phyloP scores from a whole-genome alignment of 2,113 vertebrate species.

The Acrocephalus kingi region DNA sequence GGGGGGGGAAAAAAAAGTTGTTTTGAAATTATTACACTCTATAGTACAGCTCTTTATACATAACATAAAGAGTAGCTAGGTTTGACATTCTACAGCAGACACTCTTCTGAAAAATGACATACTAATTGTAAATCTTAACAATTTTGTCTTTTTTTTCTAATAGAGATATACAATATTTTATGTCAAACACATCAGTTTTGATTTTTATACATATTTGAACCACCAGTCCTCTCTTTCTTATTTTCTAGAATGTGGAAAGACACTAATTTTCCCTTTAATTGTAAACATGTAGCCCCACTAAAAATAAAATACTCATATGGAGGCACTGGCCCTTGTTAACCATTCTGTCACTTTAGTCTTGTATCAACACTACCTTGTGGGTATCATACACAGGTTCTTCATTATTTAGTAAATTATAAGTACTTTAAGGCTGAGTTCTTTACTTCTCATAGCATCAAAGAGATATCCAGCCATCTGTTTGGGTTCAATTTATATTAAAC shows the following conservation, averaged over 20 bases:
- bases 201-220: background rate
- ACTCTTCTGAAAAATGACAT: background rate
- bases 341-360: background rate
- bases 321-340: background rate
- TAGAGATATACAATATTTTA: background rate
- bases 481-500: background rate
- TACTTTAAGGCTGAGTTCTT: background rate
- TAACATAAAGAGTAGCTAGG: background rate
- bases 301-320: background rate
- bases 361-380: background rate
- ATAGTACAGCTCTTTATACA: background rate
- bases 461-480: background rate
- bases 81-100: background rate
- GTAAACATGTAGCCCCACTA: background rate
- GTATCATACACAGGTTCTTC: background rate
- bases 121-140: background rate
- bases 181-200: background rate
- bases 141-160: background rate
- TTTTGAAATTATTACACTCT: background rate
- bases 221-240: background rate
- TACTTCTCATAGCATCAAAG: background rate
- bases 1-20: background rate
- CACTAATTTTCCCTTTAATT: background rate
- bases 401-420: background rate
- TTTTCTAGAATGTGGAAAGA: background rate